These are phyloP conservation scores for Carcina quercana DNA, from an alignment of 2,888 invertebrate species.

Conservation along the genomic window DNA sequence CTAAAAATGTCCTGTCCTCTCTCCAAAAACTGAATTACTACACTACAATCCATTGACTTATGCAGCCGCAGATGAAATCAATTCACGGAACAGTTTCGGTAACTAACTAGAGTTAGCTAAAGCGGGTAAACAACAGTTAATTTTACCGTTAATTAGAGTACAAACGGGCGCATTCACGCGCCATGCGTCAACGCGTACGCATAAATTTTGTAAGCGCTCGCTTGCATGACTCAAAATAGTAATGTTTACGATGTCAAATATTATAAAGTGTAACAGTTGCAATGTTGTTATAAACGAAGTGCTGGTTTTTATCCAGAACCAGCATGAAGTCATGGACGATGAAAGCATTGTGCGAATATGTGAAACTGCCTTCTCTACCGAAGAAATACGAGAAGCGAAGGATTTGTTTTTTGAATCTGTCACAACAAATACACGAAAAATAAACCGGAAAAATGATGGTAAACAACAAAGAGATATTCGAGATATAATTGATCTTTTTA, in stretches of 20 bases:
- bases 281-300: slow-evolving; percentile 10
- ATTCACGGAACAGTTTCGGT: too few species aligned
- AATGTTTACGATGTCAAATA: background rate
- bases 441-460: slow-evolving; percentile 5
- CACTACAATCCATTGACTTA: too few species aligned
- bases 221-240: too few species aligned
- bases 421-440: slow-evolving; percentile 3
- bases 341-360: slow-evolving; percentile 14
- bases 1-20: too few species aligned
- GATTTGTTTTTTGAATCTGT: slow-evolving; percentile 13
- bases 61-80: too few species aligned
- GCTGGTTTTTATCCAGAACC: slow-evolving; percentile 14
- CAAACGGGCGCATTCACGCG: slow-evolving; percentile 4
- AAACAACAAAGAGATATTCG: slow-evolving; percentile 9
- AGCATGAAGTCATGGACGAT: slow-evolving; percentile 15
- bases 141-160: slow-evolving; percentile 7
- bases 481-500: slow-evolving; percentile 11
- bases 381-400: slow-evolving; percentile 15
- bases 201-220: too few species aligned
- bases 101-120: background rate
- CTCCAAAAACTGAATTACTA: too few species aligned
- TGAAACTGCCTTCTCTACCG: slow-evolving; percentile 12
- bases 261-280: slow-evolving; percentile 7
- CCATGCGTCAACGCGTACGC: too few species aligned
- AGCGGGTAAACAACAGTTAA: background rate